These are phyloP conservation scores for Argopecten irradians DNA, from an alignment of 1,140 invertebrate species.

Conservation along the genomic window DNA sequence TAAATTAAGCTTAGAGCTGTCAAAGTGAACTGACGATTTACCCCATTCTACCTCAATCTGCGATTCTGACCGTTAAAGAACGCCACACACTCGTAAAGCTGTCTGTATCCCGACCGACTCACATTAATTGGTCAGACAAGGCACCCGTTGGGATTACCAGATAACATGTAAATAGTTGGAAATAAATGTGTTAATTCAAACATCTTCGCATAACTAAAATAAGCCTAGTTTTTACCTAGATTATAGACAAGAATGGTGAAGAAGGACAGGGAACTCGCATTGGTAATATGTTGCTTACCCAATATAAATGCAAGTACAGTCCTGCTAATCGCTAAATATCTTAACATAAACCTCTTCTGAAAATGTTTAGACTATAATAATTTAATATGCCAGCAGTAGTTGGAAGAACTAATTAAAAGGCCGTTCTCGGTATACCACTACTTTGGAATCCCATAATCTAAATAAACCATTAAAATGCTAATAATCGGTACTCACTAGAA, in stretches of 20 bases:
- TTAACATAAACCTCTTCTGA: background rate
- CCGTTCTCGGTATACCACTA: background rate
- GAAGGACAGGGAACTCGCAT: too few relatives aligned
- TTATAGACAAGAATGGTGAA: too few relatives aligned
- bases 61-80: background rate
- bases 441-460: background rate
- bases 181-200: background rate
- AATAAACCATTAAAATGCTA: too few relatives aligned
- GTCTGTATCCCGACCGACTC: background rate
- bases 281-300: too few relatives aligned
- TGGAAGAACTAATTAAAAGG: too few relatives aligned
- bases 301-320: too few relatives aligned
- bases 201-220: too few relatives aligned
- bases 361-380: background rate
- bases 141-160: background rate
- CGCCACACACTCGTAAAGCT: background rate
- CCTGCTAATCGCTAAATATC: too few relatives aligned
- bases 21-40: background rate
- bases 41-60: background rate
- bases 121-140: background rate
- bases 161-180: background rate
- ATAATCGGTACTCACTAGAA: too few relatives aligned
- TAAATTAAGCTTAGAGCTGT: background rate
- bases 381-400: background rate
- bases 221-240: too few relatives aligned